Base-by-base conservation (phyloP, 2,797 vertebrate genomes). In the Eurystomus glaucurus region DNA sequence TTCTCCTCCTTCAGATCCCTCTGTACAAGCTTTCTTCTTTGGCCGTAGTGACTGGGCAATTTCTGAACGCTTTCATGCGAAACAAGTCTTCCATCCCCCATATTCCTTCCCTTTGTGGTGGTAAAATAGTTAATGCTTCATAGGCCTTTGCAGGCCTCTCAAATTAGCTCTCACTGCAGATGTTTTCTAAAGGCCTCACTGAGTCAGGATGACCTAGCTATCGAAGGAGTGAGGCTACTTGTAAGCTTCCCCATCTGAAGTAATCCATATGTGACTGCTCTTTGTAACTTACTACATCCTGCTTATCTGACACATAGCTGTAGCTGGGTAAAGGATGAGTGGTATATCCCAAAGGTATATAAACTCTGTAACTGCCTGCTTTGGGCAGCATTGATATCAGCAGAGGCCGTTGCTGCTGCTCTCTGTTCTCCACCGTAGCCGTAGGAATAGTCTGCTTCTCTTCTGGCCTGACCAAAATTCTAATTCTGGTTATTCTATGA, bases 341-440 rank as follows among this genome's bases (percentile, higher is more conserved):
- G 22, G 28, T 74, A 5, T 28, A 61, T 54, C 18, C 35, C n/a
- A 45, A 25, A 50, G 37, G 9, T 57, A 4, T 28, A 15, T 23
- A 14, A 64, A 35, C 17, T 16, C 35, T 26, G 9, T 62, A 83
- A 9, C n/a, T 57, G 48, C 43, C 29, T 0, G 0, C 16, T 68
- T 39, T 20, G 50, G 61, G 43, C 61, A 88, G 41, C 10, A 5
- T 2, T 26, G 20, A 6, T 46, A 28, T 61, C 37, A 39, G 43
- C 25, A 35, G 21, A 51, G 48, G 43, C 23, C 0, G 1, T 61
- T 0, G 1, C 48, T 51, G 35, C 35, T 62, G 14, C 50, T 65
- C 23, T 50, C 5, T 61, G 41, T 33, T 74, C 41, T 88, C 6
- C 31, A 23, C 28, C 35, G 19, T 61, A 84, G 48, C 35, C 3